These are phyloP conservation scores for Andrena dorsata DNA, from an alignment of 2,888 invertebrate species.

Conservation along the genomic window DNA sequence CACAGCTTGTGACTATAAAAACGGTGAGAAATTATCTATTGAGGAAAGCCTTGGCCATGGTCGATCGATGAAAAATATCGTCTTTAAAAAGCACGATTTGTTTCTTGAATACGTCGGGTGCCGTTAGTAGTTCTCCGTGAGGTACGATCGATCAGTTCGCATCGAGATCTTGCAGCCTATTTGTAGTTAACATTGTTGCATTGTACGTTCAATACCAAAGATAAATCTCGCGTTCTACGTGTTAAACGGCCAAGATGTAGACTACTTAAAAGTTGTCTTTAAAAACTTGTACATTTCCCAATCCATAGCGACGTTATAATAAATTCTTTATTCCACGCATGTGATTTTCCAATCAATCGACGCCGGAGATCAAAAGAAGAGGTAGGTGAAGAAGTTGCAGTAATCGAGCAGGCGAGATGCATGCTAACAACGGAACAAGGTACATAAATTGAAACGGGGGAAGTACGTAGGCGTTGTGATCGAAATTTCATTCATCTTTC, in stretches of 20 bases:
- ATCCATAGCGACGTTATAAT: slow-evolving; percentile 69
- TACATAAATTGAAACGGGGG: not conserved
- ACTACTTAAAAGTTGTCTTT: slow-evolving; percentile 58
- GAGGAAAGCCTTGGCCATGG: slow-evolving; percentile 29
- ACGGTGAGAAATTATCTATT: slow-evolving; percentile 8
- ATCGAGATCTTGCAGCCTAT: slow-evolving; percentile 22
- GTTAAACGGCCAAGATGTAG: slow-evolving; percentile 61
- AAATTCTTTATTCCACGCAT: slow-evolving; percentile 73
- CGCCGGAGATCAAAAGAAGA: slow-evolving; percentile 2
- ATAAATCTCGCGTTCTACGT: slow-evolving; percentile 60
- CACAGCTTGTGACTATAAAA: slow-evolving; percentile 26
- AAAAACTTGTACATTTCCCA: slow-evolving; percentile 70
- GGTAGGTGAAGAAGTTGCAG: slow-evolving; percentile 32
- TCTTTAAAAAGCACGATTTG: not conserved
- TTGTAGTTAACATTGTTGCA: slow-evolving; percentile 35
- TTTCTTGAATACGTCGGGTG: slow-evolving; percentile 7
- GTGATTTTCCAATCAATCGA: slow-evolving; percentile 26
- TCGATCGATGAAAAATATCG: slow-evolving; percentile 1
- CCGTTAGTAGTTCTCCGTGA: not conserved
- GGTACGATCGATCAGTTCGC: slow-evolving; percentile 14
- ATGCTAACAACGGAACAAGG: not conserved
- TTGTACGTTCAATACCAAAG: slow-evolving; percentile 72
- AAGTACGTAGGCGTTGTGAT: not conserved
- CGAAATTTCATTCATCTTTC: not conserved
- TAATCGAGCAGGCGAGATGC: not conserved